A percentile compares a stretch with the other conserved stretches of the same genome.
Conservation (phyloP, 2,888 invertebrate genomes). For the Nomada flava region DNA sequence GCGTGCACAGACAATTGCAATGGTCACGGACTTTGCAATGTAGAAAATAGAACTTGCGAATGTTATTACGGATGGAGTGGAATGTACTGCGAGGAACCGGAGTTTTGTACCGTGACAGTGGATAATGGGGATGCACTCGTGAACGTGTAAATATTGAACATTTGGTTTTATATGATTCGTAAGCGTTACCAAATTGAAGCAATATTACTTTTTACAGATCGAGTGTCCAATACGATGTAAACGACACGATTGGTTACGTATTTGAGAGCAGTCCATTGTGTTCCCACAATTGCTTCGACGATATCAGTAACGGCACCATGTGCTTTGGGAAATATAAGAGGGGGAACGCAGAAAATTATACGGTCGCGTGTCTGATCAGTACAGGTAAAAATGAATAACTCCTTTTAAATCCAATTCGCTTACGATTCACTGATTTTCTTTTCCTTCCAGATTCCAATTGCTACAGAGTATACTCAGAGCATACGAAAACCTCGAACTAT, state of each 20-base stretch:
- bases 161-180: background rate
- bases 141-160: constrained; percentile 27
- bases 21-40: constrained; percentile 69
- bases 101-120: constrained; percentile 55
- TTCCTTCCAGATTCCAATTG: constrained; percentile 20
- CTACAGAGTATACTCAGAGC: background rate
- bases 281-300: constrained; percentile 25
- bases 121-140: background rate
- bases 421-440: background rate
- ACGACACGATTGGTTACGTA: constrained; percentile 37
- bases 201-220: constrained; percentile 30
- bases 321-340: constrained; percentile 29
- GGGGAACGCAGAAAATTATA: background rate
- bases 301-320: constrained; percentile 39
- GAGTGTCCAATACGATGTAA: background rate
- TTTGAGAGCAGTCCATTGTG: constrained; percentile 45
- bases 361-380: constrained; percentile 48
- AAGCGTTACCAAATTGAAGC: too few relatives aligned
- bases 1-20: constrained; percentile 79
- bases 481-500: background rate
- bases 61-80: constrained; percentile 76
- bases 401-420: too few relatives aligned
- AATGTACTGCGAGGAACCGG: constrained; percentile 63
- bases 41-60: constrained; percentile 75
- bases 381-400: constrained; percentile 20